Conservation (phyloP, 2,797 vertebrate species). For the Mormyrus proboscirostris region DNA sequence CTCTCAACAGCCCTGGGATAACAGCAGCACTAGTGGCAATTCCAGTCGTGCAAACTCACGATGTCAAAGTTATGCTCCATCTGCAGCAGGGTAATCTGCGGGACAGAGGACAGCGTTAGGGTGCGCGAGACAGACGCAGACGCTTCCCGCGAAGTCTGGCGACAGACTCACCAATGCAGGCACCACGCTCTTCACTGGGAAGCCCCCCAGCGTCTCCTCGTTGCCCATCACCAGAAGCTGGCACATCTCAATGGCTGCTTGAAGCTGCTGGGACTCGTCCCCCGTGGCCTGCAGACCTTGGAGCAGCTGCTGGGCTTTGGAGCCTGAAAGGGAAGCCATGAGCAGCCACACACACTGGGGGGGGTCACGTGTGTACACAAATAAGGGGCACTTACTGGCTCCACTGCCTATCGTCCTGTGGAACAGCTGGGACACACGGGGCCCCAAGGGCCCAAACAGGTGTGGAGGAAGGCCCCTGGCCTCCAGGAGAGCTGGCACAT, state of each 20-base stretch:
- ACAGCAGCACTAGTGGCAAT: not conserved
- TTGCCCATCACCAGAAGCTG: conserved; percentile 98
- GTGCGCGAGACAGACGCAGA: not conserved
- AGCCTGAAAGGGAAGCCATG: conserved; percentile 63
- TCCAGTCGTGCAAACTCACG: conserved; percentile 63
- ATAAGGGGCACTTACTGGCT: conserved; percentile 76
- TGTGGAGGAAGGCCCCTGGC: conserved; percentile 97
- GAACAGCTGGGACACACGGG: conserved; percentile 98
- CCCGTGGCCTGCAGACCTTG: conserved; percentile 95
- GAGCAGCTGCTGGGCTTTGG: conserved; percentile 95
- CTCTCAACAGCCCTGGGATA: not conserved
- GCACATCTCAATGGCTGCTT: conserved; percentile 99
- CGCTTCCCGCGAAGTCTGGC: not conserved
- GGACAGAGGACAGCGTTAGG: conserved; percentile 23
- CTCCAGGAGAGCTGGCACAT: conserved; percentile 80
- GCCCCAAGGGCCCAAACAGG: conserved; percentile 95
- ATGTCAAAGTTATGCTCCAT: conserved; percentile 99
- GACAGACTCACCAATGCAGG: conserved; percentile 80
- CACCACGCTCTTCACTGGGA: conserved; percentile 97
- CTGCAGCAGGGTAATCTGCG: conserved; percentile 92
- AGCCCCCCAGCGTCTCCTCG: conserved; percentile 95
- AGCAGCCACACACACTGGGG: too few relatives aligned
- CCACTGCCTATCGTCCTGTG: conserved; percentile 99
- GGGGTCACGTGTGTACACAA: not conserved
- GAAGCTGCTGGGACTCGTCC: conserved; percentile 95